Conservation (phyloP, 2,797 vertebrate species). For the Tragopan temminckii region DNA sequence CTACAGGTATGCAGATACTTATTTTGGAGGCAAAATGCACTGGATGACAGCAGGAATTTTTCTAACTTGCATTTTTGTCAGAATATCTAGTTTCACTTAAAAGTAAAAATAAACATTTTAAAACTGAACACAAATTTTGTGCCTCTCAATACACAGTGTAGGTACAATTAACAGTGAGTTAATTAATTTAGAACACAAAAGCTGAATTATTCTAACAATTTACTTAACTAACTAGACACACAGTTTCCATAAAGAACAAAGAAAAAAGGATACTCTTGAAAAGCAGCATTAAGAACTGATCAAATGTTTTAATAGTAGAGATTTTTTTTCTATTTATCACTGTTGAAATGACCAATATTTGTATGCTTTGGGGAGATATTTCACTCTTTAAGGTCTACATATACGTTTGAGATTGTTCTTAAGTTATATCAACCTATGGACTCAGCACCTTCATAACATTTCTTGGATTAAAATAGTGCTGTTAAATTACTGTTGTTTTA, state of each 20-base stretch:
- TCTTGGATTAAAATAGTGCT: neutral
- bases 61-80: neutral
- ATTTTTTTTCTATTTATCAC: neutral
- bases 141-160: neutral
- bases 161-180: neutral
- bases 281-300: neutral
- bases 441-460: neutral
- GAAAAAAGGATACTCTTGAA: neutral
- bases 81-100: neutral
- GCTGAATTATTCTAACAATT: neutral
- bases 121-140: neutral
- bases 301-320: neutral
- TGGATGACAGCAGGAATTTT: neutral
- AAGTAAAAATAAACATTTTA: neutral
- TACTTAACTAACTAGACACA: neutral
- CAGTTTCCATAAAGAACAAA: neutral
- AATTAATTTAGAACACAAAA: neutral
- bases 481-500: neutral
- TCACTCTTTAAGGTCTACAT: neutral
- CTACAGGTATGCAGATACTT: neutral
- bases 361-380: neutral
- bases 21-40: neutral
- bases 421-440: neutral
- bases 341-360: neutral
- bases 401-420: neutral